phyloP scores from a whole-genome alignment of 2,113 vertebrate genomes.

The Megaceryle torquata region DNA sequence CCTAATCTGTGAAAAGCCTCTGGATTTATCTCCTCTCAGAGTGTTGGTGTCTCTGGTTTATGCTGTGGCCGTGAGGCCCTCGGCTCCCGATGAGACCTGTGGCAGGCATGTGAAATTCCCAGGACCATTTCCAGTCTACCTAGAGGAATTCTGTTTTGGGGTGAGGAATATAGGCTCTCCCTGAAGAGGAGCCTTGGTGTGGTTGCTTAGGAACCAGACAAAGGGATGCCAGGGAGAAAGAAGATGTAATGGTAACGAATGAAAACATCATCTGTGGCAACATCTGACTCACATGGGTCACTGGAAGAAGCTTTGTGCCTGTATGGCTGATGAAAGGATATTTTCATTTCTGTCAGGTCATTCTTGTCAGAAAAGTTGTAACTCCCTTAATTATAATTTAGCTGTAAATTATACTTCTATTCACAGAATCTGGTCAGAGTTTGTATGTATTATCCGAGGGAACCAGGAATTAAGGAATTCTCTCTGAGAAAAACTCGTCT shows the following conservation, averaged over 20 bases:
- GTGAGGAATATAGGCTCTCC: neutral
- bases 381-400: slow-evolving; percentile 14
- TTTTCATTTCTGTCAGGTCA: slow-evolving; percentile 36
- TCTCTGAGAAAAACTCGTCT: neutral
- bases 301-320: slow-evolving; percentile 34
- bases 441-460: neutral
- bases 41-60: neutral
- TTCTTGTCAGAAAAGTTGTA: slow-evolving; percentile 6
- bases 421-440: neutral
- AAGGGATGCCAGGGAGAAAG: slow-evolving; percentile 55
- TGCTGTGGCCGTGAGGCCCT: neutral
- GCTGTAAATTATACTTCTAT: neutral
- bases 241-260: slow-evolving; percentile 57
- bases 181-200: slow-evolving; percentile 50
- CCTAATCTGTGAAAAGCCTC: neutral
- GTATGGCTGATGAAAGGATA: slow-evolving; percentile 36
- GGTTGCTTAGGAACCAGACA: slow-evolving; percentile 74
- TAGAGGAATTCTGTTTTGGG: slow-evolving; percentile 44
- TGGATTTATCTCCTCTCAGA: neutral
- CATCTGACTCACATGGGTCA: slow-evolving; percentile 58
- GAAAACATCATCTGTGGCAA: slow-evolving; percentile 59
- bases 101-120: neutral
- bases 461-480: neutral
- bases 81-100: neutral
- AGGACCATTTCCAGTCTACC: neutral